Base-by-base conservation (phyloP, 2,888 invertebrate genomes). In the Cabera pusaria region DNA sequence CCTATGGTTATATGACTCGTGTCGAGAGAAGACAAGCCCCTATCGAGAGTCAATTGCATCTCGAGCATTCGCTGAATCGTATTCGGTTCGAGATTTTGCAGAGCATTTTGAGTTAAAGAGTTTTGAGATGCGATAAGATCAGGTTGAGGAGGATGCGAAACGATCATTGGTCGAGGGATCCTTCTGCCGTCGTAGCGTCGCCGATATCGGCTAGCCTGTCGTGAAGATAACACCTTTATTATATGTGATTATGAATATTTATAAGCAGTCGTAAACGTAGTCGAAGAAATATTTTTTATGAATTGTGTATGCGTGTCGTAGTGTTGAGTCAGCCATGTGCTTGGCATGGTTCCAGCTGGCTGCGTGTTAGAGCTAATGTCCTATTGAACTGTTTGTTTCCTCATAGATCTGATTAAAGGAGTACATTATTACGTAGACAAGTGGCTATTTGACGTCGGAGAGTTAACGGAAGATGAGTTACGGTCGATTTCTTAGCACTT, bases 131-230 rank as follows among this genome's bases (percentile, higher is more conserved):
- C 66, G 26, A 64, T 64, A 20, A 80, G 73, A 61, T 85, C 82
- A 38, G 78, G 79, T 50, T 66, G 69, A 46, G 71, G 59, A 39
- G 73, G 60, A 56, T 68, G 72, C 29, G 73, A 57, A 42, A 67
- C 49, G 56, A 76, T 75, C 43, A 75, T 64, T 44, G 72, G 65
- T 31, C 72, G 41, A 22, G 31, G 26, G 12, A 42, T 75, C 42
- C 77, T 78, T 74, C 78, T 75, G 65, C 77, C 73, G 59, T 78
- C 75, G 72, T 66, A 75, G 64, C 81, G 79, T 54, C 78, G 79
- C 50, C 85, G 84, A 70, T 86, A 86, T 65, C 83, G 81, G 75
- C 72, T 76, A 55, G 89, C 90, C 90, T 90, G 88, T 84, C 76
- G 38, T 66, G 63, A 71, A 85, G 64, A 87, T 65, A 85, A 80